Base-by-base conservation (phyloP, 2,113 vertebrate genomes). In the Pseudorhombus dupliciocellatus region DNA sequence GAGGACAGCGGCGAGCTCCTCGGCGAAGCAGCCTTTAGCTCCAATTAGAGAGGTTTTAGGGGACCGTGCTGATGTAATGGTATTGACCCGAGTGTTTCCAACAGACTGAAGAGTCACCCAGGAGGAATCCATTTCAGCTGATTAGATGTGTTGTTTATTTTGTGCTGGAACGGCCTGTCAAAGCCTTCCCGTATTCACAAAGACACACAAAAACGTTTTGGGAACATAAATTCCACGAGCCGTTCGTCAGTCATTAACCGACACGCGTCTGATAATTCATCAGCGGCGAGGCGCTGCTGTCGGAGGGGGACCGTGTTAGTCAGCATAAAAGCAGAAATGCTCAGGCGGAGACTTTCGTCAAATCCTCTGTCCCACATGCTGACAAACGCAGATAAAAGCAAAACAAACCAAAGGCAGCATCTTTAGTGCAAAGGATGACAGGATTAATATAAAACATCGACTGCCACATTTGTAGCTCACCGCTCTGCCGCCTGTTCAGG, bases 21-120 rank as follows among this genome's bases (percentile, higher is more conserved):
- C 55, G 66, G 46, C 21, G 60, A 31, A 69, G 66, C 52, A 66
- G 73, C 79, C 81, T 88, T 91, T 87, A 81, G 56, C 75, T 81
- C 66, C 71, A 83, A 88, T 88, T 83, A 87, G 73, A 70, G 63
- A 42, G 15, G 56, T 72, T 83, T 61, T 48, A 53, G 55, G 75
- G 26, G 74, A 71, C 40, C 48, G 58, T 44, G 44, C 84, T 76
- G 70, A 75, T 70, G 54, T 69, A 70, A 79, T 65, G 69, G 63
- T 84, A 84, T 73, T 88, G 77, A 88, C 66, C 67, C 56, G 52
- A 77, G 66, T 31, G 74, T 76, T 14, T 20, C 6, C 46, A n/a
- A 53, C n/a, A 58, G 52, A 55, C 70, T 77, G 25, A 51, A 64
- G 66, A 80, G 70, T 50, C 63, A 73, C 40, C 58, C 64, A 42